Evolutionary conservation across 2,888 invertebrate species (phyloP).

Genomic region (Zhuqinia jingwanae): DNA sequence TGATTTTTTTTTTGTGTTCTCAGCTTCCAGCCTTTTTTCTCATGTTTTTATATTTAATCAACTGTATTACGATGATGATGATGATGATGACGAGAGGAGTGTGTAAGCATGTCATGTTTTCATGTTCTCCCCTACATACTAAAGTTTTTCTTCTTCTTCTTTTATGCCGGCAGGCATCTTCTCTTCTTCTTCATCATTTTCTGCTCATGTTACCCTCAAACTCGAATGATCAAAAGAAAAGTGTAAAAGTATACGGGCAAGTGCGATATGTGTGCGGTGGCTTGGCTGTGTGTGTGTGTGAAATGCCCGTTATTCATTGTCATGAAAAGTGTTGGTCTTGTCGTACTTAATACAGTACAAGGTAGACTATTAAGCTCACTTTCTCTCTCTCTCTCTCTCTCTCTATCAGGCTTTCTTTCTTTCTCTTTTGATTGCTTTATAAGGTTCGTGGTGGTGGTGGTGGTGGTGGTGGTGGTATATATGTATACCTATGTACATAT

Average conservation of each 20-base stretch:
- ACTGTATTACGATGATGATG: too few relatives aligned
- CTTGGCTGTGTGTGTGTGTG: not conserved
- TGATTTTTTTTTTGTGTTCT: too few relatives aligned
- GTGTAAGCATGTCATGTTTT: not conserved
- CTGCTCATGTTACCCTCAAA: not conserved
- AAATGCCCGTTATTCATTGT: conserved; percentile 30
- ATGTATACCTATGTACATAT: too few relatives aligned
- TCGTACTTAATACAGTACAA: conserved; percentile 33
- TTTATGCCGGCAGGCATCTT: not conserved
- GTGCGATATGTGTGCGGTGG: not conserved
- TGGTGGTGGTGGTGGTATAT: too few relatives aligned
- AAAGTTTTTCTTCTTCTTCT: not conserved
- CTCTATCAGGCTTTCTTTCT: not conserved
- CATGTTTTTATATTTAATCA: not conserved
- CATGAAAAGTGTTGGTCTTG: conserved; percentile 13
- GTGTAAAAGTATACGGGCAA: not conserved
- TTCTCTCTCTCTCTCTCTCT: not conserved
- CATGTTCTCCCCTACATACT: not conserved
- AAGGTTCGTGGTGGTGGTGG: not conserved
- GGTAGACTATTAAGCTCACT: conserved; percentile 33
- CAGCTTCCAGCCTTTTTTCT: not conserved
- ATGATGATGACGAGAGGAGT: too few relatives aligned
- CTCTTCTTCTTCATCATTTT: not conserved
- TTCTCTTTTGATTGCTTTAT: conserved; percentile 13
- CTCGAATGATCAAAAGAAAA: conserved; percentile 24